Conservation (phyloP, 2,113 vertebrate genomes). For the Mus pahari region DNA sequence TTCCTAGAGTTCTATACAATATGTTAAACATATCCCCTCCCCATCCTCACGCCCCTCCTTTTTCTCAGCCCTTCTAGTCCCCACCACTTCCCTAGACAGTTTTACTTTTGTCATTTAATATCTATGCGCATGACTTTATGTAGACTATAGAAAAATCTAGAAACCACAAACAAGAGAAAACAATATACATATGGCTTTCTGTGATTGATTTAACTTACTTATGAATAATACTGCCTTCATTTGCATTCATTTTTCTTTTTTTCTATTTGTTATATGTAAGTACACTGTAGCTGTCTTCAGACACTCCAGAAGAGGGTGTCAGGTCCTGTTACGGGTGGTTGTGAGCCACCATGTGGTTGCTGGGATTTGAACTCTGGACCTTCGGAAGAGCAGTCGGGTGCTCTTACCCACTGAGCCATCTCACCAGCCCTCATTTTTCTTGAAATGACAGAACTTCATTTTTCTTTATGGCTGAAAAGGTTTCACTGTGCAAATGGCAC, state of each 20-base stretch:
- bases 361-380: no score
- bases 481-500: background rate
- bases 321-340: no score
- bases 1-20: background rate
- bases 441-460: background rate
- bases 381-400: no score
- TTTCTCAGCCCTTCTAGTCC: background rate
- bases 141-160: background rate
- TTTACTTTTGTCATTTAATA: background rate
- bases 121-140: background rate
- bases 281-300: no score
- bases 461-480: background rate
- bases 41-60: background rate
- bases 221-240: background rate
- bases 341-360: no score
- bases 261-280: no score
- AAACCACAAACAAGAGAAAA: background rate
- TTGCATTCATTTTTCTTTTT: background rate
- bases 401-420: no score
- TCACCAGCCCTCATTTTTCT: background rate
- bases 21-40: background rate
- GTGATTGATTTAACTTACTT: background rate
- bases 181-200: background rate
- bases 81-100: background rate
- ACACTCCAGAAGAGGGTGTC: no score